These are phyloP conservation scores for Ochropleura plecta DNA, from an alignment of 2,888 invertebrate species.

Conservation along the genomic window DNA sequence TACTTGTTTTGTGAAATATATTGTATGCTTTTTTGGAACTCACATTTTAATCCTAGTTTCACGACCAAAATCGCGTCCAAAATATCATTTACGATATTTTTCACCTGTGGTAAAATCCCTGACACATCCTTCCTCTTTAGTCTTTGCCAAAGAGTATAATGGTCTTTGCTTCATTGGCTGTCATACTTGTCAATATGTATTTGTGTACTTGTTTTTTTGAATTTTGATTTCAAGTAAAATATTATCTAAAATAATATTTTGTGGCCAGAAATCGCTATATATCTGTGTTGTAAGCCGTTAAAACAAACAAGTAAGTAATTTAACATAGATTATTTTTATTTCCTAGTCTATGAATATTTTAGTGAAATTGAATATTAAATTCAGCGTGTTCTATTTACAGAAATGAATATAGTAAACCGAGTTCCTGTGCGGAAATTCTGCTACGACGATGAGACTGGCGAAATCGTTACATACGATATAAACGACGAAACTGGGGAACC, in stretches of 20 bases:
- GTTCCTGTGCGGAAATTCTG: conserved; percentile 72
- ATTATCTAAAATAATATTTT: background rate
- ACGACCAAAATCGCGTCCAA: background rate
- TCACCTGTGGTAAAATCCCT: conserved; percentile 16
- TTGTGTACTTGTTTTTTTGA: conserved; percentile 9
- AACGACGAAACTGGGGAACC: conserved; percentile 90
- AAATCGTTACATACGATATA: conserved; percentile 81
- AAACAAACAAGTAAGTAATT: conserved; percentile 19
- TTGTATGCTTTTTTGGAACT: no score
- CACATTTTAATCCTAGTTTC: background rate
- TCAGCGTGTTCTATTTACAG: conserved; percentile 58
- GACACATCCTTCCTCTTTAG: background rate
- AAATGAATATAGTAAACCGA: conserved; percentile 49
- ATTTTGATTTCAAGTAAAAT: background rate
- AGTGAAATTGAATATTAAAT: conserved; percentile 32
- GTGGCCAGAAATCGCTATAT: background rate
- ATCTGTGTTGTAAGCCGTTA: background rate
- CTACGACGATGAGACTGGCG: conserved; percentile 90
- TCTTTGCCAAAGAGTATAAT: no score
- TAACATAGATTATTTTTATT: conserved; percentile 6
- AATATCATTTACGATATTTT: background rate
- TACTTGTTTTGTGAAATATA: no score
- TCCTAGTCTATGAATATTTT: conserved; percentile 41
- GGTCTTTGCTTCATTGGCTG: conserved; percentile 1
- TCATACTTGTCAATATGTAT: conserved; percentile 11